These are phyloP conservation scores for Coboldia fuscipes DNA, from an alignment of 1,140 invertebrate species.

Conservation along the genomic window DNA sequence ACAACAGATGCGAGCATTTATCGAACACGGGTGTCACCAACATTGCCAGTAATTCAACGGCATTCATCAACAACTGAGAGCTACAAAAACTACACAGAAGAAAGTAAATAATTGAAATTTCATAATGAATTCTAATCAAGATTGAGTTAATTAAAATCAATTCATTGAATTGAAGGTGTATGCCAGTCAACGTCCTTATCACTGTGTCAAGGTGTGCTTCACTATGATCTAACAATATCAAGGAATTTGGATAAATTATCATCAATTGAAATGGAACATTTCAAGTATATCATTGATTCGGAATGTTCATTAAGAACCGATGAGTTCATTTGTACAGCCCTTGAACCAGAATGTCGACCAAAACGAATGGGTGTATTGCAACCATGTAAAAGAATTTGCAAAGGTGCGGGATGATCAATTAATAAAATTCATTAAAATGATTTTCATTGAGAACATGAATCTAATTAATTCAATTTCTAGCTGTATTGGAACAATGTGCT, in stretches of 20 bases:
- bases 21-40: conserved; percentile 31
- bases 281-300: conserved; percentile 26
- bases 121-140: too few species aligned
- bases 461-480: conserved; percentile 11
- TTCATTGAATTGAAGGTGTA: background rate
- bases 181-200: conserved; percentile 16
- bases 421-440: too few species aligned
- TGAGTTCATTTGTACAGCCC: conserved; percentile 35
- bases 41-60: conserved; percentile 24
- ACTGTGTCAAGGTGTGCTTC: conserved; percentile 33
- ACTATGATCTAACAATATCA: conserved; percentile 34
- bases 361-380: conserved; percentile 27
- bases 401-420: conserved; percentile 34
- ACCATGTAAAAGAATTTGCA: conserved; percentile 39
- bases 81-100: too few species aligned
- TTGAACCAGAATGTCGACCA: conserved; percentile 41
- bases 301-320: conserved; percentile 34
- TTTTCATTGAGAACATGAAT: too few species aligned
- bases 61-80: conserved; percentile 16
- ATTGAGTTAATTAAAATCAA: background rate
- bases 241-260: conserved; percentile 7
- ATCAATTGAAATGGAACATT: conserved; percentile 10
- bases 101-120: too few species aligned
- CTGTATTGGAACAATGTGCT: conserved; percentile 33
- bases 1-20: conserved; percentile 25